Percentiles rank a stretch among this genome's conserved stretches.
These are phyloP conservation scores for Lamellibrachia satsuma DNA, from an alignment of 2,888 invertebrate genomes.

Conservation along the genomic window DNA sequence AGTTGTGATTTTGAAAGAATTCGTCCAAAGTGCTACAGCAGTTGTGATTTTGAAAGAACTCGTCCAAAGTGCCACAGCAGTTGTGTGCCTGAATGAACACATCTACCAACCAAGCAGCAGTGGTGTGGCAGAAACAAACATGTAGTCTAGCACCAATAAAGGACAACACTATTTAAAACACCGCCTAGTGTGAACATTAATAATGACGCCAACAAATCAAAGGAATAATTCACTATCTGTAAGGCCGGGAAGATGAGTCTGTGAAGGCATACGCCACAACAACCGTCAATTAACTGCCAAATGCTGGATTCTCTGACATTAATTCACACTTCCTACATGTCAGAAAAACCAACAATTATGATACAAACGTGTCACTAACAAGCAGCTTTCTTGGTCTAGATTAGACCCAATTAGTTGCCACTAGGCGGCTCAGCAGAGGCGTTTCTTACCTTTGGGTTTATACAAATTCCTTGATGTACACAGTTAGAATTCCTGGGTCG, in stretches of 20 bases:
- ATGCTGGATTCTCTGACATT: not conserved
- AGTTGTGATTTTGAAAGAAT: too few species aligned
- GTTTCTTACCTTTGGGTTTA: not conserved
- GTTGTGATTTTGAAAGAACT: too few species aligned
- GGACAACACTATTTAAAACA: not conserved
- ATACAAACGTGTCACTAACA: not conserved
- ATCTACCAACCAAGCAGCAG: not conserved
- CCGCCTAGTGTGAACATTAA: not conserved
- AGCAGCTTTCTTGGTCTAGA: not conserved
- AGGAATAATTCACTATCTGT: slow-evolving; percentile 17
- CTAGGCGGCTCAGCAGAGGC: not conserved
- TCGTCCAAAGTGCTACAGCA: too few species aligned
- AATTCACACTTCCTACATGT: not conserved
- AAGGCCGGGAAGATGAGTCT: not conserved
- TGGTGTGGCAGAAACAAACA: not conserved
- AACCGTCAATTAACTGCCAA: not conserved
- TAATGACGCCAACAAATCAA: not conserved
- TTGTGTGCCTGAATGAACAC: not conserved
- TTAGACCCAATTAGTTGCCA: not conserved
- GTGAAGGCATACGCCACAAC: not conserved
- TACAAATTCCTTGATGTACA: not conserved
- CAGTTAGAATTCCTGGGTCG: not conserved
- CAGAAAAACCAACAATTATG: not conserved
- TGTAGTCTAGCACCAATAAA: not conserved
- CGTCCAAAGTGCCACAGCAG: not conserved